These are phyloP conservation scores for Melikaiella ostensackeni DNA, from an alignment of 2,888 invertebrate genomes.

Conservation along the genomic window DNA sequence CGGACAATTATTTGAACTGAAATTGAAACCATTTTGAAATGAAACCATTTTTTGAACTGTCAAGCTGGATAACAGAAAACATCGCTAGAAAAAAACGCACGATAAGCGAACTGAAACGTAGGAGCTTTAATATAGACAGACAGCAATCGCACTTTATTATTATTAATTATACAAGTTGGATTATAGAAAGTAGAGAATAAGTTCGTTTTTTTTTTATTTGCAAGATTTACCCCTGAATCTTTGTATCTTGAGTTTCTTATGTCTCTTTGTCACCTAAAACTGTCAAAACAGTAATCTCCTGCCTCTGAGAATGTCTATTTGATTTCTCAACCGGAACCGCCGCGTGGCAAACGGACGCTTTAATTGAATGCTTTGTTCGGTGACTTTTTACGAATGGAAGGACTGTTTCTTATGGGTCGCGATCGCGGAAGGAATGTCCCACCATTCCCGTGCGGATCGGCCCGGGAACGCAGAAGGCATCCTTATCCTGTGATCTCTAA, in stretches of 20 bases:
- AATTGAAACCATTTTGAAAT: too few species aligned
- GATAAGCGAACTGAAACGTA: too few species aligned
- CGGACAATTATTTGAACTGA: too few species aligned
- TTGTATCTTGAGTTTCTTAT: neutral
- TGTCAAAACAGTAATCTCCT: slow-evolving; percentile 3
- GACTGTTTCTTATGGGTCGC: slow-evolving; percentile 40
- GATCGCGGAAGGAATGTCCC: slow-evolving; percentile 53
- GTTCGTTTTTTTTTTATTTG: neutral
- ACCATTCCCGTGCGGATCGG: slow-evolving; percentile 15
- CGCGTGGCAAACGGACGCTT: slow-evolving; percentile 44
- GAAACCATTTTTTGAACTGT: too few species aligned
- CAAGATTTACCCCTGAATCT: neutral
- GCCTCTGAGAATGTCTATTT: slow-evolving; percentile 32
- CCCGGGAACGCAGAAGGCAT: slow-evolving; percentile 42
- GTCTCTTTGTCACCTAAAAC: slow-evolving; percentile 4
- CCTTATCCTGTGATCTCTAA: slow-evolving; percentile 64
- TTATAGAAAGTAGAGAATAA: too few species aligned
- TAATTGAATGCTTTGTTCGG: slow-evolving; percentile 59
- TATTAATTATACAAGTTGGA: too few species aligned
- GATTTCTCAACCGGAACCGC: slow-evolving; percentile 46
- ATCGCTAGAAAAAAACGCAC: too few species aligned
- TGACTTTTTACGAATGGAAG: slow-evolving; percentile 44
- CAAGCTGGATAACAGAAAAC: too few species aligned
- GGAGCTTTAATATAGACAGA: too few species aligned
- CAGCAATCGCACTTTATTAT: too few species aligned